phyloP scores from a whole-genome alignment of 2,797 vertebrate genomes.

The Girardinus metallicus region DNA sequence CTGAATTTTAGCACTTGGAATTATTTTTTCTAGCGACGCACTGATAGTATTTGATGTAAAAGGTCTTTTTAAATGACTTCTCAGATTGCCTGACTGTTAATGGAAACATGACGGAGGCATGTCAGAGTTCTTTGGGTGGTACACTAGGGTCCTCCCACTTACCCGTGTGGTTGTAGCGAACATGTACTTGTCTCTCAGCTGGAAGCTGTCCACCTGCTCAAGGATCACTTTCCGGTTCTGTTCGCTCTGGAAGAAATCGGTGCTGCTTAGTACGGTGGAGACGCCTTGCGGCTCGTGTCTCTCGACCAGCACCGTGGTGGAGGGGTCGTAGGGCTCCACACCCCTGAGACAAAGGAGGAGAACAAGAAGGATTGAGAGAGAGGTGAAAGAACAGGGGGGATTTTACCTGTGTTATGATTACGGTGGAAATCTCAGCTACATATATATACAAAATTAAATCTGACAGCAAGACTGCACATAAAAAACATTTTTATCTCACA shows the following conservation, averaged over 20 bases:
- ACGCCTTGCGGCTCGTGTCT: slow-evolving; percentile 91
- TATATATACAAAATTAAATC: neutral
- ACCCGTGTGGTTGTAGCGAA: slow-evolving; percentile 94
- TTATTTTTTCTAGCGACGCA: neutral
- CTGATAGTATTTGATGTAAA: neutral
- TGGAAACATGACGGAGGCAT: neutral
- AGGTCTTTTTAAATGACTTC: neutral
- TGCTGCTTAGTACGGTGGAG: slow-evolving; percentile 91
- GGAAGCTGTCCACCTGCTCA: slow-evolving; percentile 92
- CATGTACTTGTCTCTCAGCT: slow-evolving; percentile 96
- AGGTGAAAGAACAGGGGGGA: neutral
- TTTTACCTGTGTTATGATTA: neutral
- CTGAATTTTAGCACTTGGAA: neutral
- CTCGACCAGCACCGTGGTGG: slow-evolving; percentile 90
- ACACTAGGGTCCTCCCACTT: slow-evolving; percentile 54
- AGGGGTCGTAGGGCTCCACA: slow-evolving; percentile 89
- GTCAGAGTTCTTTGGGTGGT: neutral
- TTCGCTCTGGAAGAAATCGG: slow-evolving; percentile 94
- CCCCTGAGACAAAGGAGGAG: slow-evolving; percentile 80
- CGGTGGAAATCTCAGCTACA: neutral
- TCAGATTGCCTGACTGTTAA: neutral
- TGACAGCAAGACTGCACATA: neutral
- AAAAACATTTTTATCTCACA: neutral
- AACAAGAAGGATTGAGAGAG: neutral
- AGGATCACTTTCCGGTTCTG: slow-evolving; percentile 89